These are phyloP conservation scores for Halictus quadricinctus DNA, from an alignment of 2,888 invertebrate species.

Conservation along the genomic window DNA sequence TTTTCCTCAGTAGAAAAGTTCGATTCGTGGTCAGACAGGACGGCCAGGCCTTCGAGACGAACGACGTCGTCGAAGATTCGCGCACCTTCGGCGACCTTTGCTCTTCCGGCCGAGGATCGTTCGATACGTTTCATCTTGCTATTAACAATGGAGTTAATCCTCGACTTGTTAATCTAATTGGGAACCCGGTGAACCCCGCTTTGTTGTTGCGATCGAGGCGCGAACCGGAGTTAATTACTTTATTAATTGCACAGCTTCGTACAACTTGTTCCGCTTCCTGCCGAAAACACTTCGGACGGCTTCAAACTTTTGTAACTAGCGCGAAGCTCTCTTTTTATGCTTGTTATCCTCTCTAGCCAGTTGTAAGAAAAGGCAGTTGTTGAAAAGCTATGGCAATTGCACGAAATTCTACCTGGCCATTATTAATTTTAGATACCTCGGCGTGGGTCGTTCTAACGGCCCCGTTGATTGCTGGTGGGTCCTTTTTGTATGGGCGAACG, in stretches of 20 bases:
- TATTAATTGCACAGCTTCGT: neutral
- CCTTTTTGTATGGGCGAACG: conserved; percentile 16
- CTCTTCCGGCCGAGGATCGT: neutral
- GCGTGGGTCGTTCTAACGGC: neutral
- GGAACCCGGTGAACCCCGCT: no score
- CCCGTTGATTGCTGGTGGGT: conserved; percentile 17
- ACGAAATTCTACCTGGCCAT: neutral
- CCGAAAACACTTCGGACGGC: neutral
- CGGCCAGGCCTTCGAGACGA: neutral
- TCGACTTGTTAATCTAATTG: neutral
- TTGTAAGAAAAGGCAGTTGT: no score
- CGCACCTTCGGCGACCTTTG: neutral
- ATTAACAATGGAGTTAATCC: neutral
- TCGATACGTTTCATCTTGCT: no score
- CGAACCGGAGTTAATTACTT: neutral
- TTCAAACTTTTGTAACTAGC: no score
- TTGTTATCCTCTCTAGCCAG: no score
- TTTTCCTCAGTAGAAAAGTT: conserved; percentile 65
- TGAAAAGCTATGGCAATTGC: no score
- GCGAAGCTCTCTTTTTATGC: no score
- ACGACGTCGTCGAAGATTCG: neutral
- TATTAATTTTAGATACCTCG: conserved; percentile 33
- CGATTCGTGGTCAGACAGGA: conserved; percentile 52
- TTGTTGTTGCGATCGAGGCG: neutral
- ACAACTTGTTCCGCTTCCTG: neutral